Evolutionary conservation across 1,140 invertebrate genomes (phyloP).

Genomic region (Venustaconcha ellipsiformis): DNA sequence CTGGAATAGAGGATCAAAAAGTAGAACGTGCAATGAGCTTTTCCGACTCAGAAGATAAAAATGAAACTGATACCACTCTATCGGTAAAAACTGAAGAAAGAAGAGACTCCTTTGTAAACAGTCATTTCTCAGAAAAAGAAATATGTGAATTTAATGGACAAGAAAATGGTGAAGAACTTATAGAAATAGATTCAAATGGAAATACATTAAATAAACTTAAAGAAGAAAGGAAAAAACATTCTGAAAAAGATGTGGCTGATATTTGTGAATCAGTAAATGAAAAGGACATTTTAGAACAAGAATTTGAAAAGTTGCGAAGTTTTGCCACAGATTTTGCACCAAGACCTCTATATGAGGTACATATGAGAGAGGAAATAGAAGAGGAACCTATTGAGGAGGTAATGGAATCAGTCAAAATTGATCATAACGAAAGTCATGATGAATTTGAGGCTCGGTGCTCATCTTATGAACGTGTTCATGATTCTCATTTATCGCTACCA

Average conservation of each 20-base stretch:
- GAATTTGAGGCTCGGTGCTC: slow-evolving; percentile 46
- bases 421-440: slow-evolving; percentile 40
- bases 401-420: slow-evolving; percentile 33
- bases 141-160: no score
- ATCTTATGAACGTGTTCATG: slow-evolving; percentile 46
- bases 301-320: slow-evolving; percentile 53
- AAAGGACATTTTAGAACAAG: slow-evolving; percentile 31
- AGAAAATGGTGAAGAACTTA: not conserved
- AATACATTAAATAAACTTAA: slow-evolving; percentile 8
- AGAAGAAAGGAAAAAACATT: not conserved
- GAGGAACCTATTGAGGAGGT: slow-evolving; percentile 37
- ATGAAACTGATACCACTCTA: not conserved
- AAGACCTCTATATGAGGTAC: slow-evolving; percentile 33
- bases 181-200: slow-evolving; percentile 21
- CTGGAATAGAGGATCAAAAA: not conserved
- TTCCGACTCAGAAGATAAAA: not conserved
- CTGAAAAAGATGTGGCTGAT: not conserved
- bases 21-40: not conserved
- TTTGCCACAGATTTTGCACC: slow-evolving; percentile 49
- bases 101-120: no score
- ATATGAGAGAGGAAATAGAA: slow-evolving; percentile 38
- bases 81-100: not conserved
- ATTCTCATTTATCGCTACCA: slow-evolving; percentile 37
- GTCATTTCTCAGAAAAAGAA: no score
- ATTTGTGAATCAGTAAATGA: slow-evolving; percentile 1